These are phyloP conservation scores for Eupristina koningsbergeri DNA, from an alignment of 1,140 invertebrate genomes.

Conservation along the genomic window DNA sequence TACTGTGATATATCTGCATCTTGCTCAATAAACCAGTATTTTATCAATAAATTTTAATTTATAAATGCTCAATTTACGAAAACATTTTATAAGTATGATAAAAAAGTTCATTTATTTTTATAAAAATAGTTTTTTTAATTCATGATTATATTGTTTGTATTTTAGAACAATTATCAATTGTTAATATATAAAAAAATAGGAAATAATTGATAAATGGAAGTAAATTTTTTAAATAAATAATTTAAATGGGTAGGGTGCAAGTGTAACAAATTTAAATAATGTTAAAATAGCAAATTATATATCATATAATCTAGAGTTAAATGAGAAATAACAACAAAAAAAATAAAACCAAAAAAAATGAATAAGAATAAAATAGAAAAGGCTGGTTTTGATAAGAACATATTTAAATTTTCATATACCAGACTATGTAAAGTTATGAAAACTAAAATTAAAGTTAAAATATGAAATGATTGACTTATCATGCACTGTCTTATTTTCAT, in stretches of 20 bases:
- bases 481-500: too few species aligned
- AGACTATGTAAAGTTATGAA: too few species aligned
- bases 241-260: constrained; percentile 24
- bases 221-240: constrained; percentile 21
- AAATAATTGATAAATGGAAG: constrained; percentile 8
- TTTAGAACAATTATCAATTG: background rate
- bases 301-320: too few species aligned
- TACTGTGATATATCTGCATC: constrained; percentile 43
- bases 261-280: constrained; percentile 25
- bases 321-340: too few species aligned
- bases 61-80: constrained; percentile 1
- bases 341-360: too few species aligned
- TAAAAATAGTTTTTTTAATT: constrained; percentile 18
- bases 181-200: constrained; percentile 15
- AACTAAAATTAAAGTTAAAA: too few species aligned
- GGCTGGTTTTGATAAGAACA: too few species aligned
- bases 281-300: background rate
- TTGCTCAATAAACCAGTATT: constrained; percentile 33
- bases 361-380: too few species aligned
- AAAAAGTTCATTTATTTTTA: constrained; percentile 3
- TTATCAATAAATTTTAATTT: constrained; percentile 3
- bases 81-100: background rate
- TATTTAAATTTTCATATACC: too few species aligned
- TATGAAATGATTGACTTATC: too few species aligned
- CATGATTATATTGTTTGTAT: background rate